A percentile compares a stretch with the other conserved stretches of the same genome.
These are phyloP conservation scores for Aleiodes alternator DNA, from an alignment of 2,888 invertebrate species.

Conservation along the genomic window DNA sequence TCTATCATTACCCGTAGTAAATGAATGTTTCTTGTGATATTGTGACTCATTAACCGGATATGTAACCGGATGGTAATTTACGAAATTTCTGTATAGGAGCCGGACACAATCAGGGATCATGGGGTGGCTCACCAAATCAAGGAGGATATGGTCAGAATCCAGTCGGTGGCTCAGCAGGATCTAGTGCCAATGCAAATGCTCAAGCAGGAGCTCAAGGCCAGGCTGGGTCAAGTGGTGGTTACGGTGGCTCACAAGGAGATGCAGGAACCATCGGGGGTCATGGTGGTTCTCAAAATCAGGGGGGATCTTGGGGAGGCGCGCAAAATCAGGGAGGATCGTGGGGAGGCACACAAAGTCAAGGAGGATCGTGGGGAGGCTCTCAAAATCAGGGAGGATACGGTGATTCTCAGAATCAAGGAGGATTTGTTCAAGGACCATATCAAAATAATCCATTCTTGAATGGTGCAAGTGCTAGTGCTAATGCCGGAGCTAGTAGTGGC, in stretches of 20 bases:
- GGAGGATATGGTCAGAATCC: neutral
- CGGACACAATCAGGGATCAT: conserved; percentile 22
- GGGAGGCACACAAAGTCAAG: conserved; percentile 15
- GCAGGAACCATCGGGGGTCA: neutral
- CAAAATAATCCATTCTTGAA: conserved; percentile 55
- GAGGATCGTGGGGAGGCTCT: conserved; percentile 20
- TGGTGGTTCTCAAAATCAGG: too few relatives aligned
- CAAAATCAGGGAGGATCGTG: neutral
- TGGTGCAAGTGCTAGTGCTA: conserved; percentile 32
- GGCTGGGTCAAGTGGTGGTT: conserved; percentile 26
- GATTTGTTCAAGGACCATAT: conserved; percentile 37
- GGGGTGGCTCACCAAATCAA: neutral
- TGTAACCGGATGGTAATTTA: neutral
- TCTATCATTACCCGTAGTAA: conserved; percentile 1
- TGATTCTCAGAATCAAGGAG: neutral
- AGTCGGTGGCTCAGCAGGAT: neutral
- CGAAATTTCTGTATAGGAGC: neutral
- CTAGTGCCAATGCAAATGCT: conserved; percentile 44
- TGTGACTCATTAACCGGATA: neutral
- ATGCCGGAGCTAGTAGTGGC: conserved; percentile 15
- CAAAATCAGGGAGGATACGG: conserved; percentile 22
- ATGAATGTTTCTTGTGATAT: neutral
- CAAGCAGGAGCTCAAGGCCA: conserved; percentile 46
- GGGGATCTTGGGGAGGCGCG: too few relatives aligned
- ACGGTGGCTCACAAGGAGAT: conserved; percentile 13